Base-by-base conservation (phyloP, 1,140 invertebrate genomes). In the Bombyx mori region DNA sequence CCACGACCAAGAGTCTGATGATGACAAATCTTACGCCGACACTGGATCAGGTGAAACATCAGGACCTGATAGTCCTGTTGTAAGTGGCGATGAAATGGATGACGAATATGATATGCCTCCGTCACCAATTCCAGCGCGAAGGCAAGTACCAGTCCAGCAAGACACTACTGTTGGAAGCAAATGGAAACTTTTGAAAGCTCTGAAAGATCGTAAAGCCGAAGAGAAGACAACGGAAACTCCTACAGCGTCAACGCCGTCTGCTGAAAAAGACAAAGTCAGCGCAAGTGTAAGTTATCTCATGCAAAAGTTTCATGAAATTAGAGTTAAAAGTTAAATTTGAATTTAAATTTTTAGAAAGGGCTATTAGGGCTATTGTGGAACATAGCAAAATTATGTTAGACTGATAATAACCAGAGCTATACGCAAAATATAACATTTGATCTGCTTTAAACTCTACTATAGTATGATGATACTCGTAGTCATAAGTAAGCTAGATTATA, bases 131-230 rank as follows among this genome's bases (percentile, higher is more conserved):
- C 66, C 64, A 52, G 75, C 78, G 42, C 26, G 4, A 35, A 35
- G 26, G 4, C 26, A 35, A 35, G 69, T 75, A 43, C 77, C 62
- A 71, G 68, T 86, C 66, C 86, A 86, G 71, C 68, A 90, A 85
- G 89, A 90, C 66, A 88, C 90, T 53, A 90, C 90, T 43, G 89
- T 91, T 51, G 92, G 93, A 42, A 96, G 95, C 69, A 96, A 96
- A 83, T 97, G 96, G 96, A 96, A 96, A 78, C 86, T 97, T 18
- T 80, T 97, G 8, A 97, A 96, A 83, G 95, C 95, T 6, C 75
- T 97, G 42, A 97, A 97, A 77, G 95, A 97, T 75, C 89, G 94
- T 57, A 96, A 97, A 87, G 94, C 95, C 8, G 95, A 96, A 83
- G 94, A 96, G 67, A 95, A 93, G 80, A 91, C 88, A 63, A 89